Percentiles rank a stretch among this genome's conserved stretches.
Evolutionary conservation across 2,888 invertebrate species (phyloP).

Genomic region (Panopea generosa): DNA sequence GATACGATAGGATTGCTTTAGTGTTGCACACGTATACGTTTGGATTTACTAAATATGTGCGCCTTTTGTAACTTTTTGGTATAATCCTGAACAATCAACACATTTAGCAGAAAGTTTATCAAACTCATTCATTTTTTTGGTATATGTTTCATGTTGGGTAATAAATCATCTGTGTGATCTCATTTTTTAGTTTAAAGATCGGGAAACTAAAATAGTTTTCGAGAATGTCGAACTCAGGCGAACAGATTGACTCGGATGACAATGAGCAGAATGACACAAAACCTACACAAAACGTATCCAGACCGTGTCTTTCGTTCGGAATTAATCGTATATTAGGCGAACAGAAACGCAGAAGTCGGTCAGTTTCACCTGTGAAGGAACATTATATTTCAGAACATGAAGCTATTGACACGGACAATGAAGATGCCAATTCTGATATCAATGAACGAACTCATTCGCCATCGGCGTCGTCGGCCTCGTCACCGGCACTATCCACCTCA

Average conservation of each 20-base stretch:
- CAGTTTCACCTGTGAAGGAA: conserved; percentile 35
- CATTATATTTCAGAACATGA: conserved; percentile 12
- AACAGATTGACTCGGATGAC: neutral
- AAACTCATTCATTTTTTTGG: too few species aligned
- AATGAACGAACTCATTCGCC: conserved; percentile 34
- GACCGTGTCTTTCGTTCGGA: conserved; percentile 74
- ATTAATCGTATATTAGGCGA: conserved; percentile 76
- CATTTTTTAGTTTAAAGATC: too few species aligned
- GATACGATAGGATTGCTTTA: neutral
- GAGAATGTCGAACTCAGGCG: conserved; percentile 46
- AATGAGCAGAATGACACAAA: neutral
- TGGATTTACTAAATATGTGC: too few species aligned
- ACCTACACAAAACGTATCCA: conserved; percentile 5
- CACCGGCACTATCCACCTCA: conserved; percentile 49
- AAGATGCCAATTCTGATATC: conserved; percentile 36
- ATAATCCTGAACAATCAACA: too few species aligned
- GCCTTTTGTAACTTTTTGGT: too few species aligned
- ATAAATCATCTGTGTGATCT: too few species aligned
- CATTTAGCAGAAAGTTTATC: too few species aligned
- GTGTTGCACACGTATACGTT: too few species aligned
- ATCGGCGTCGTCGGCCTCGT: conserved; percentile 53
- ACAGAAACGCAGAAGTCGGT: conserved; percentile 18
- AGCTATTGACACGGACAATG: conserved; percentile 15
- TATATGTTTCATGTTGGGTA: too few species aligned
- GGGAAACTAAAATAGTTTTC: too few species aligned